Base-by-base conservation (phyloP, 2,888 invertebrate species). In the Rhopalosiphum nymphaeae region DNA sequence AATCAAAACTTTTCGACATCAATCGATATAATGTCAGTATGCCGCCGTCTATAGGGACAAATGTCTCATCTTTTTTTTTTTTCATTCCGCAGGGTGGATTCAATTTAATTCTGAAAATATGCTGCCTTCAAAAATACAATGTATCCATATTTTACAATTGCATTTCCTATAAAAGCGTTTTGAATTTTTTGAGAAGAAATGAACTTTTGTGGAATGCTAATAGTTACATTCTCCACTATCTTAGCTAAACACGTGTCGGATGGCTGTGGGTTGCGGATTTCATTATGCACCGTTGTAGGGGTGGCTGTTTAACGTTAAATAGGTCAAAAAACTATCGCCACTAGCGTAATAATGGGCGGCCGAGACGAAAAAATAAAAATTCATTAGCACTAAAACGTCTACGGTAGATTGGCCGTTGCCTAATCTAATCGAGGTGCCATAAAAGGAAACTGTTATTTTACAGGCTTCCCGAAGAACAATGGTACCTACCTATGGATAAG, bases 331-430 rank as follows among this genome's bases (percentile, higher is more conserved):
- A 92, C 46, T 36, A 21, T 53, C 29, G 88, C 91, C 84, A 29
- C 44, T 46, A 29, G 10, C 44, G 57, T 85, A 61, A 36, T 78
- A 67, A 88, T 26, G 49, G 91, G 36, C 4, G 67, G 88, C 29
- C 29, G 67, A 29, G 49, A 57, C 26, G 87, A 49, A 87, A 44
- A 92, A 61, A 88, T 53, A 44, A 86, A 85, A 36, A 93, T 84
- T 93, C 93, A 93, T 93, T 93, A 89, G 56, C 56, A 78, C 56
- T 93, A 89, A 93, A 93, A 89, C 46, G 78, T 93, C 93, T 93
- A 84, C 67, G 89, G 89, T n/a, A 84, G 29, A 93, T 89, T 89
- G 89, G 89, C 44, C 67, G n/a, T 92, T 26, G 61, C 92, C 67
- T 89, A 56, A 89, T 93, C 93, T 88, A 84, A 93, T 88, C 78